Conservation (phyloP, 2,888 invertebrate genomes). For the Congeria kusceri region DNA sequence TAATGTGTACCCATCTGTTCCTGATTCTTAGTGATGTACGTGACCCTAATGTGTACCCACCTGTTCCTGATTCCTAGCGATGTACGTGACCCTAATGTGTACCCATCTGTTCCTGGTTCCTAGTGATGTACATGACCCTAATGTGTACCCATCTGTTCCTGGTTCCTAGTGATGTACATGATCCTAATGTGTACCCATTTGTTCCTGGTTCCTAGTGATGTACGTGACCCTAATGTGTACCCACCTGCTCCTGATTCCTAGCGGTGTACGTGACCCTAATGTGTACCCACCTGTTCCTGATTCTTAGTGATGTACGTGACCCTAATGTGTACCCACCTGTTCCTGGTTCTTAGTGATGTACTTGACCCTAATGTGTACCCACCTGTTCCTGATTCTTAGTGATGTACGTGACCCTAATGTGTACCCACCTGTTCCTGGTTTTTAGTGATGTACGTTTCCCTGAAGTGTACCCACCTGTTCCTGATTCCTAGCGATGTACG, state of each 20-base stretch:
- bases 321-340: constrained; percentile 76
- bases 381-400: too few relatives aligned
- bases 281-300: too few relatives aligned
- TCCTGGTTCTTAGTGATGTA: constrained; percentile 81
- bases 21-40: too few relatives aligned
- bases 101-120: too few relatives aligned
- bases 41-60: too few relatives aligned
- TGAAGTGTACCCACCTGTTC: constrained; percentile 78
- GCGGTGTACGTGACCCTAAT: too few relatives aligned
- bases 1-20: not conserved
- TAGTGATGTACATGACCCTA: too few relatives aligned
- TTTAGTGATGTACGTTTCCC: not conserved
- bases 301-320: not conserved
- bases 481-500: constrained; percentile 80
- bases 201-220: constrained; percentile 79
- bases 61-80: constrained; percentile 80
- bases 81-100: constrained; percentile 81
- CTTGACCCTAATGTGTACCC: constrained; percentile 74
- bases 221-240: constrained; percentile 80
- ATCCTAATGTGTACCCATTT: too few relatives aligned
- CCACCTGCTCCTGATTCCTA: too few relatives aligned
- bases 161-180: not conserved
- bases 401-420: too few relatives aligned
- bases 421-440: not conserved
- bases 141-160: too few relatives aligned